A percentile compares a stretch with the other conserved stretches of the same genome.
phyloP scores from a whole-genome alignment of 2,797 vertebrate species.

The Eidolon dupreanum region DNA sequence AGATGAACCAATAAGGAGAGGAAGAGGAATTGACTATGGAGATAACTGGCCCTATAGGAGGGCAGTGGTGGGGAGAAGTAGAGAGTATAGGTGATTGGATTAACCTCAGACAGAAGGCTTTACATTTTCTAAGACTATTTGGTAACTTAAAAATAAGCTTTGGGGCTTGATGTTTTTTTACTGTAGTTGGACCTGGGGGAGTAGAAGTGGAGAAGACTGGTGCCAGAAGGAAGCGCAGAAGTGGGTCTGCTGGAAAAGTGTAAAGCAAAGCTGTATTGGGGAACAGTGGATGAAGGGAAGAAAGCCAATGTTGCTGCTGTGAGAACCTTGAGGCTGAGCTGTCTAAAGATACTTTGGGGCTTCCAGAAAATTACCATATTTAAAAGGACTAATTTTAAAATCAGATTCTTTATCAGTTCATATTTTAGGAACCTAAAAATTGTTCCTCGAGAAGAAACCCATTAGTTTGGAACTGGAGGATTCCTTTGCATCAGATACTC shows the following conservation, averaged over 20 bases:
- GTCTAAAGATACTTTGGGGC: neutral
- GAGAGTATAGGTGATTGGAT: neutral
- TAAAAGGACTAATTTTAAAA: constrained; percentile 20
- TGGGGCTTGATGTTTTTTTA: neutral
- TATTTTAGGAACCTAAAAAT: constrained; percentile 51
- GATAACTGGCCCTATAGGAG: neutral
- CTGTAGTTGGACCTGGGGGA: neutral
- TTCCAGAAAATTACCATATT: neutral
- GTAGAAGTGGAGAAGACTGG: neutral
- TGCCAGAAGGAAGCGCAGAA: neutral
- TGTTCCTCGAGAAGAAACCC: constrained; percentile 20
- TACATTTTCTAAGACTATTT: neutral
- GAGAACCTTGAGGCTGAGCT: neutral
- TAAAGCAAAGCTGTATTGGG: neutral
- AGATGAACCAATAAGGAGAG: neutral
- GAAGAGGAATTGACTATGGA: neutral
- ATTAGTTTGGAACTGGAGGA: constrained; percentile 38
- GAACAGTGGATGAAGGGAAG: neutral
- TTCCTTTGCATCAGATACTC: neutral
- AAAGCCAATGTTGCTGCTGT: neutral
- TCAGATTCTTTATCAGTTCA: constrained; percentile 6
- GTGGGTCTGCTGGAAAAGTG: neutral
- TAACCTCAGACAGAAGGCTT: neutral
- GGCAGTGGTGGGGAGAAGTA: neutral
- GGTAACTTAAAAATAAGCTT: constrained; percentile 15